Percentiles rank a stretch among this genome's conserved stretches.
phyloP scores from a whole-genome alignment of 2,113 vertebrate species.

The Rhodinocichla rosea region DNA sequence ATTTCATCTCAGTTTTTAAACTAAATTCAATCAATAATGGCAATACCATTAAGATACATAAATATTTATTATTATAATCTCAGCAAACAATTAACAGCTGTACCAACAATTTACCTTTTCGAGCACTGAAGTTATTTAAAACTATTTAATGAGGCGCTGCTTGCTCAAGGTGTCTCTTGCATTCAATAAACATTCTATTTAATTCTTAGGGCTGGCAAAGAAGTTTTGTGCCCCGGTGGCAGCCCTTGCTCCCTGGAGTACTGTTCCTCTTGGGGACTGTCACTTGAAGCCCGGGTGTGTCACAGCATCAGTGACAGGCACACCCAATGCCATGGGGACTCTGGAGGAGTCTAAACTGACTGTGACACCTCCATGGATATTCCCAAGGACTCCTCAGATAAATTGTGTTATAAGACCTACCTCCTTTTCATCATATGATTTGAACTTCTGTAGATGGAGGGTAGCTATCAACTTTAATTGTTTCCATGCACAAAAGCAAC shows the following conservation, averaged over 20 bases:
- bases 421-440: background rate
- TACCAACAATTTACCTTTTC: background rate
- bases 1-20: background rate
- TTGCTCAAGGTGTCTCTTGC: background rate
- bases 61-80: background rate
- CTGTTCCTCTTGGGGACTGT: background rate
- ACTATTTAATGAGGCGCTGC: background rate
- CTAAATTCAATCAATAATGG: background rate
- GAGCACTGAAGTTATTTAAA: background rate
- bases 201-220: background rate
- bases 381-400: background rate
- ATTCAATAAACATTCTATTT: background rate
- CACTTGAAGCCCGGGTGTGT: background rate
- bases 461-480: background rate
- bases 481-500: conserved; percentile 1
- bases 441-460: background rate
- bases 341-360: background rate
- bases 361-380: background rate
- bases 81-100: background rate
- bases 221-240: background rate
- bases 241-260: background rate
- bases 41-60: background rate
- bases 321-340: accelerated
- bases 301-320: accelerated
- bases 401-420: background rate